Evolutionary conservation across 2,888 invertebrate species (phyloP).

Genomic region (Plutella xylostella): DNA sequence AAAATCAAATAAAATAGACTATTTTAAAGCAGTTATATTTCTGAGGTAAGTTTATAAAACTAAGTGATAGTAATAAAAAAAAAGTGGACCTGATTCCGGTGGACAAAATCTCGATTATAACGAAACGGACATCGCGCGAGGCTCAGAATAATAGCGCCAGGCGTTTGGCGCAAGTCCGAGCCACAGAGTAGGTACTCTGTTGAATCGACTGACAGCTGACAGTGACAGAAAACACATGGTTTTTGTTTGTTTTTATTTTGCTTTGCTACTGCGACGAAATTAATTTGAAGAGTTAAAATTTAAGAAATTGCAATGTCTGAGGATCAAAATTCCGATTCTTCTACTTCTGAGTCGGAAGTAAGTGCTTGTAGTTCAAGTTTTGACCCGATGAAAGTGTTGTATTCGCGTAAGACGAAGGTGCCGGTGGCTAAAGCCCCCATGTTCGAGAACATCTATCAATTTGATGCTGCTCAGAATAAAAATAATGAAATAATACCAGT

Average conservation of each 20-base stretch:
- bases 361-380: conserved; percentile 63
- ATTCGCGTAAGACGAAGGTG: conserved; percentile 63
- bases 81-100: too few relatives aligned
- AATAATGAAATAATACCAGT: conserved; percentile 25
- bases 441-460: conserved; percentile 78
- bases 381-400: conserved; percentile 78
- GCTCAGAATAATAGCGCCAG: too few relatives aligned
- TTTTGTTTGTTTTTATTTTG: too few relatives aligned
- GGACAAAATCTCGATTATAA: too few relatives aligned
- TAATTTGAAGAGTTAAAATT: not conserved
- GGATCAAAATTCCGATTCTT: conserved; percentile 36
- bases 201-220: not conserved
- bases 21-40: too few relatives aligned
- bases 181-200: too few relatives aligned
- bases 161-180: too few relatives aligned
- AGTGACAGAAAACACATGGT: too few relatives aligned
- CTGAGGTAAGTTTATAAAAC: too few relatives aligned
- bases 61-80: too few relatives aligned
- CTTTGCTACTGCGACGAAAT: not conserved
- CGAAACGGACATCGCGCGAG: too few relatives aligned
- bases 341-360: conserved; percentile 53
- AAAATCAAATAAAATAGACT: too few relatives aligned
- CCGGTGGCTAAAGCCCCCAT: conserved; percentile 69
- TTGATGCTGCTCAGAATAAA: conserved; percentile 36
- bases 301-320: conserved; percentile 31